Base-by-base conservation (phyloP, 2,888 invertebrate species). In the Pristionchus exspectatus region DNA sequence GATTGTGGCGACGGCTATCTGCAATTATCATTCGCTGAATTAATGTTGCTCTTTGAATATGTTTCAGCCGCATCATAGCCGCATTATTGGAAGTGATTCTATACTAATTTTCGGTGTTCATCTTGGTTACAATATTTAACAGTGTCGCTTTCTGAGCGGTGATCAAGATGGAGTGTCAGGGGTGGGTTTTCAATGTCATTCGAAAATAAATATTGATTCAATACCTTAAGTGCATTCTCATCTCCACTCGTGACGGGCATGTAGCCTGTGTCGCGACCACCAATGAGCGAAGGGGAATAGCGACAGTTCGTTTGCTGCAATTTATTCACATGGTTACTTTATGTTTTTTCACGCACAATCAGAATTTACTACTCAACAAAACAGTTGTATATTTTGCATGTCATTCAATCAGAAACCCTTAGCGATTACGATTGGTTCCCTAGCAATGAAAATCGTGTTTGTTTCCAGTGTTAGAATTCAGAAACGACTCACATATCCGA, bases 401-500 rank as follows among this genome's bases (percentile, higher is more conserved):
- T 10, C n/a, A 12, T 27, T 27, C 69, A 27, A n/a, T 63, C 21
- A 24, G n/a, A 63, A n/a, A n/a, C n/a, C n/a, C n/a, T n/a, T n/a
- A n/a, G n/a, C n/a, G n/a, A n/a, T n/a, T n/a, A n/a, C n/a, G n/a
- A n/a, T n/a, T n/a, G n/a, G n/a, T n/a, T n/a, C n/a, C n/a, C n/a
- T n/a, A 50, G 1, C 10, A 50, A 10, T 50, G 44, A 50, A 50
- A 50, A 50, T 10, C 3, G 4, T 50, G 44, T 10, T n/a, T 24
- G 24, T n/a, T 66, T 66, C n/a, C 16, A 2, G 27, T 18, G 2
- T 3, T 7, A 33, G 2, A 24, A 9, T 27, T 16, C 38, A 74
- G 2, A 18, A 38, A 0, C 33, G 93, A 44, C 93, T 90, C 59
- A 91, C 93, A n/a, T 93, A 93, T 33, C 96, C 98, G 91, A 97